A percentile compares a stretch with the other conserved stretches of the same genome.
phyloP scores from a whole-genome alignment of 2,797 vertebrate genomes.

The Manis javanica region DNA sequence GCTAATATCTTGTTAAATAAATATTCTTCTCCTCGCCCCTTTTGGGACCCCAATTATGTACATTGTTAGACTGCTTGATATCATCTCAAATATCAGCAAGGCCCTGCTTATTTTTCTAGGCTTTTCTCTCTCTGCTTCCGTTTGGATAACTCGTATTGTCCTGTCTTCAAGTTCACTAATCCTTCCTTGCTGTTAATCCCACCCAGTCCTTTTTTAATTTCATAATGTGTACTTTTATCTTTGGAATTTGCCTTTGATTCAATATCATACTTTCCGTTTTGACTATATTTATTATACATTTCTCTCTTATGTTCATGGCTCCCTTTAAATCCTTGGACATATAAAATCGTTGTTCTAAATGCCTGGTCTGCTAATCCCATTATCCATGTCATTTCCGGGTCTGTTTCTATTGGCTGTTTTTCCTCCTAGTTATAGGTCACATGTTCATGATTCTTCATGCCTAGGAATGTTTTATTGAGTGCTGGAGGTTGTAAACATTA shows the following conservation, averaged over 20 bases:
- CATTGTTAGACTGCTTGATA: accelerated
- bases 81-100: accelerated
- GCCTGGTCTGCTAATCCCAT: no score
- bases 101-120: background rate
- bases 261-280: background rate
- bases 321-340: background rate
- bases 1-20: background rate
- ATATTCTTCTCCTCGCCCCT: background rate
- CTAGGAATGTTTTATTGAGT: no score
- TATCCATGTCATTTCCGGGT: accelerated
- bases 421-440: background rate
- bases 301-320: background rate
- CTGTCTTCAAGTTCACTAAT: background rate
- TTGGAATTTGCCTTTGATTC: background rate
- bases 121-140: background rate
- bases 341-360: background rate
- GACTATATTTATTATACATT: background rate
- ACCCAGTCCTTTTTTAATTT: background rate
- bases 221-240: background rate
- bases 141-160: background rate
- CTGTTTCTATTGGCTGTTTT: background rate
- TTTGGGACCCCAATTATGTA: background rate
- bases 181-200: no score
- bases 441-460: accelerated
- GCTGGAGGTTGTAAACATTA: background rate